A percentile compares a stretch with the other conserved stretches of the same genome.
These are phyloP conservation scores for Telmatherina bonti DNA, from an alignment of 2,797 vertebrate genomes.

Conservation along the genomic window DNA sequence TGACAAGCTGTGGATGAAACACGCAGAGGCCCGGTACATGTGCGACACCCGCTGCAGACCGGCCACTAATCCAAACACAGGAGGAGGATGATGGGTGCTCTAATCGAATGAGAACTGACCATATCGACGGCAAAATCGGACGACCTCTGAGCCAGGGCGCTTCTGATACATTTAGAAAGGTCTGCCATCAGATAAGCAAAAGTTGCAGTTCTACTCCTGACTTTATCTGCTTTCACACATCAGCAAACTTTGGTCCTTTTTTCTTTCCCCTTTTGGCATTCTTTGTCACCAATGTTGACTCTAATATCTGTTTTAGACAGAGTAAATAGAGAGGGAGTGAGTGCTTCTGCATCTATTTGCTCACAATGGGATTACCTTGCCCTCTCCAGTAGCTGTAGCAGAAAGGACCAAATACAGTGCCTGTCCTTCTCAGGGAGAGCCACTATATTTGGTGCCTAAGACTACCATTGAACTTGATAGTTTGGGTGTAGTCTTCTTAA, in stretches of 20 bases:
- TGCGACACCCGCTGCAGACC: constrained; percentile 41
- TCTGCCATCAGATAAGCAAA: constrained; percentile 68
- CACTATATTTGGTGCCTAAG: not conserved
- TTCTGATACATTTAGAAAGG: constrained; percentile 71
- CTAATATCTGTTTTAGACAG: constrained; percentile 54
- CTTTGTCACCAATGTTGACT: constrained; percentile 41
- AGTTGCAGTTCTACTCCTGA: constrained; percentile 57
- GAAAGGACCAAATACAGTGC: not conserved
- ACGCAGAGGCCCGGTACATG: constrained; percentile 58
- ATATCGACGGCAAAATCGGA: constrained; percentile 74
- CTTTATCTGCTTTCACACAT: constrained; percentile 77
- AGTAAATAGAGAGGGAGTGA: not conserved
- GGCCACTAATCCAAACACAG: constrained; percentile 74
- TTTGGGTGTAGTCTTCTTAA: not conserved
- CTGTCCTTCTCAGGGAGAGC: not conserved
- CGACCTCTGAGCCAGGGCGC: constrained; percentile 58
- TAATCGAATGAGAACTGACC: constrained; percentile 82
- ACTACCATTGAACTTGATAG: not conserved
- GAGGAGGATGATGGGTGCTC: constrained; percentile 55
- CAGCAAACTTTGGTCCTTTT: constrained; percentile 68
- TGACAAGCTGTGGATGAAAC: constrained; percentile 74
- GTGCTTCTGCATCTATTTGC: constrained; percentile 67
- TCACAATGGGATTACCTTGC: constrained; percentile 60
- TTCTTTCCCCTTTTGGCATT: constrained; percentile 46
- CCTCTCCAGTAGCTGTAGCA: constrained; percentile 15